A percentile compares a stretch with the other conserved stretches of the same genome.
Evolutionary conservation across 2,797 vertebrate species (phyloP).

Genomic region (Crax fasciolata): DNA sequence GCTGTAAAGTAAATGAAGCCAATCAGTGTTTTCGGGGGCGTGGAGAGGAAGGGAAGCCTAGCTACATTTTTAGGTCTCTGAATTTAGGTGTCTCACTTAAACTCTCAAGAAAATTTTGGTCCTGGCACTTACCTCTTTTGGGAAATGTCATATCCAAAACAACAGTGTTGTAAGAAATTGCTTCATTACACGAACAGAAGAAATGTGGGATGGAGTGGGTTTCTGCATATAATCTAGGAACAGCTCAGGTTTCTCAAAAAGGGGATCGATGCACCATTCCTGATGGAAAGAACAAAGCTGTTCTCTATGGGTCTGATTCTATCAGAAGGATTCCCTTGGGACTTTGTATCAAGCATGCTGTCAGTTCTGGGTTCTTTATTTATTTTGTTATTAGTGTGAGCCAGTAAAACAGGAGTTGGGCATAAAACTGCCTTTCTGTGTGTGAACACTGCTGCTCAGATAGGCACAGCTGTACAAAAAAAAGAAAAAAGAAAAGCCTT

Average conservation of each 20-base stretch:
- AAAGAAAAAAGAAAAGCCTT: conserved; percentile 1
- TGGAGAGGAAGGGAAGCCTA: not conserved
- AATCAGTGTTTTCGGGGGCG: not conserved
- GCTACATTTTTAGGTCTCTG: not conserved
- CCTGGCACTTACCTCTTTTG: not conserved
- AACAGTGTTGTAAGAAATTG: not conserved
- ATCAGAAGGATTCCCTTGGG: not conserved
- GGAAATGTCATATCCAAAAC: not conserved
- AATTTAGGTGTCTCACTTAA: not conserved
- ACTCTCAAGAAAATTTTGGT: not conserved
- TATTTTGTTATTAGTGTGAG: not conserved
- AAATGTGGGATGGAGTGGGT: not conserved
- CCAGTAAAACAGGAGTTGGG: not conserved
- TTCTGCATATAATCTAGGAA: not conserved
- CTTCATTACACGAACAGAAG: not conserved
- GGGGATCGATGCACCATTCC: not conserved
- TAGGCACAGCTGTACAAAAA: not conserved
- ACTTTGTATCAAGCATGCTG: not conserved
- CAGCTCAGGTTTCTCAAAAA: not conserved
- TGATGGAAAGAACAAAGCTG: not conserved
- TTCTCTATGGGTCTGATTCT: not conserved
- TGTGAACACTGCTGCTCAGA: conserved; percentile 18
- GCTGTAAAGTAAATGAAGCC: not conserved
- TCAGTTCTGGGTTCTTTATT: not conserved
- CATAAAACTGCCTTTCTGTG: conserved; percentile 31